Base-by-base conservation (phyloP, 2,888 invertebrate genomes). In the Lepidochrysops patricia region DNA sequence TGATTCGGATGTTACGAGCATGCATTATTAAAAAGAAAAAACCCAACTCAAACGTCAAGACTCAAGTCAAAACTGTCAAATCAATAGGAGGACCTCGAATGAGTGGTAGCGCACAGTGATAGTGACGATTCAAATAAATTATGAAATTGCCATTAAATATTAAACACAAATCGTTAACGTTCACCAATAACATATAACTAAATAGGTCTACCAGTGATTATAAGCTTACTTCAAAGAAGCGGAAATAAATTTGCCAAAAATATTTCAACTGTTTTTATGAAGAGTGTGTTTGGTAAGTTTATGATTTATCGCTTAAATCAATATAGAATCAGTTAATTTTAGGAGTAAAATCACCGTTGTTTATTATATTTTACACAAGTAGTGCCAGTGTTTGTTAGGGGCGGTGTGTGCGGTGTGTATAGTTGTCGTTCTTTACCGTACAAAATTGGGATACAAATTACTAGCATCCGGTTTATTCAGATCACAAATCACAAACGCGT, bases 391-490 rank as follows among this genome's bases (percentile, higher is more conserved):
- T 4, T 7, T 43, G 4, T 43, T 1, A 43, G 19, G 43, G 43
- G 43, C 43, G 19, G 43, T 19, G 43, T 19, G 43, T 43, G 4
- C 12, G 7, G 43, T 3, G n/a, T 35, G 35, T 52, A 23, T 9
- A 15, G 15, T 15, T 9, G 43, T 29, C 29, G 29, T 43, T 9
- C 9, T 43, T 43, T 23, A 43, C 43, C 27, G 7, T 52, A 13
- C 29, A 29, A 52, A 29, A 52, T 27, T 52, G 52, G 52, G 29
- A 52, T 15, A 26, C 19, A 50, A 52, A 52, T 27, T 52, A 13
- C 29, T 54, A 32, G 32, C 32, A 29, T 54, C 54, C 54, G 54
- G 54, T 54, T 32, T 29, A 54, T 54, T 54, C 32, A 54, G 29
- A 29, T 19, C 29, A 54, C 19, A 54, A 54, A 32, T 19, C 54